phyloP scores from a whole-genome alignment of 1,140 invertebrate genomes.

The Tetramorium alpestre region DNA sequence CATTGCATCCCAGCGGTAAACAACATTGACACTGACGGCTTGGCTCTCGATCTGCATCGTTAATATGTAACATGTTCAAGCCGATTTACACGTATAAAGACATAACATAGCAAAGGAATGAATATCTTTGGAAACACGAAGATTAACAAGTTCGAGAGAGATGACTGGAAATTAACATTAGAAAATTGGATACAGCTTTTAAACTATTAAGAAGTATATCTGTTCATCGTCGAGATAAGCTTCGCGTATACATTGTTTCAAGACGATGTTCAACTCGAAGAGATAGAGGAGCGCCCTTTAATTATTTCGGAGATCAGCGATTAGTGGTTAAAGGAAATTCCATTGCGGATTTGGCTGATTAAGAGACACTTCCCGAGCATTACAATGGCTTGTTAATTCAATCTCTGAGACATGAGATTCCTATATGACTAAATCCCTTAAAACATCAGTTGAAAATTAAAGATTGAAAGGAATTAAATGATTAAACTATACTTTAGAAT shows the following conservation, averaged over 20 bases:
- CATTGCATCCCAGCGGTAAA: conserved; percentile 62
- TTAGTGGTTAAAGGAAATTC: conserved; percentile 40
- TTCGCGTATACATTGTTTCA: neutral
- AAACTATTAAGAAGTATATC: neutral
- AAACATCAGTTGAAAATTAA: neutral
- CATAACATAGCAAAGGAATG: neutral
- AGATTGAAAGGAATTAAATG: neutral
- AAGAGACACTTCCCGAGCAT: neutral
- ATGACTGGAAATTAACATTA: neutral
- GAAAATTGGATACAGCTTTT: conserved; percentile 10
- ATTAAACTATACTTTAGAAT: neutral
- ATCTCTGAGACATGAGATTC: neutral
- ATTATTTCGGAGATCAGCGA: conserved; percentile 16
- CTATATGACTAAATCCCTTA: neutral
- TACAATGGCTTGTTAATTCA: neutral
- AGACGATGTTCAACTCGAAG: neutral
- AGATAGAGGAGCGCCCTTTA: conserved; percentile 9
- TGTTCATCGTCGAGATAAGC: neutral
- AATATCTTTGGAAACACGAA: neutral
- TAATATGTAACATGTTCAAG: conserved; percentile 20
- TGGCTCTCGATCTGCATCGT: conserved; percentile 48
- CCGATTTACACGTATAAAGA: neutral
- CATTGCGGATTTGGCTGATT: conserved; percentile 31
- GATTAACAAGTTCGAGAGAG: conserved; percentile 7
- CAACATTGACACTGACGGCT: conserved; percentile 70